Conservation (phyloP, 2,113 vertebrate genomes). For the Eonycteris spelaea region DNA sequence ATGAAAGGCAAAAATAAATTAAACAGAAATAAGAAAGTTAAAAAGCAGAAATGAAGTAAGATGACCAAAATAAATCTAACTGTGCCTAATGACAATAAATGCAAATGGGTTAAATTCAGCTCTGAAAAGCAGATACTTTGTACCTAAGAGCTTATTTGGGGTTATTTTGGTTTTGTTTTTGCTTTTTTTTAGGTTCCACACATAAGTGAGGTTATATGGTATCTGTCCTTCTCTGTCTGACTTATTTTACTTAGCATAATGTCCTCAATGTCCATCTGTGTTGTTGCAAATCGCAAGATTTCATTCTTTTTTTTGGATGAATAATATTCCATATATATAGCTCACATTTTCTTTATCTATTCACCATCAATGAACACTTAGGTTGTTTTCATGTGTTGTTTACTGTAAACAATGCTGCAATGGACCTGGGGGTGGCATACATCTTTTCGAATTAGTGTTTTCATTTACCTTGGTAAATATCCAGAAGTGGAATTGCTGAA, state of each 20-base stretch:
- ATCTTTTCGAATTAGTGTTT: no score
- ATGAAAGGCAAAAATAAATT: conserved; percentile 13
- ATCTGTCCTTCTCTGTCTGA: no score
- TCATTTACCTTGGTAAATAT: no score
- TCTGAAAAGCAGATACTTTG: neutral
- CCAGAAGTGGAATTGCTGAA: no score
- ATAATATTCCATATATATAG: neutral
- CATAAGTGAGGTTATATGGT: no score
- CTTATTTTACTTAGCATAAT: no score
- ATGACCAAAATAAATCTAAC: neutral
- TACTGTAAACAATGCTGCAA: no score
- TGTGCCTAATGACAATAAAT: neutral
- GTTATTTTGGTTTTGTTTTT: neutral
- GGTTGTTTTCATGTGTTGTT: no score
- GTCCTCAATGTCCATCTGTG: no score
- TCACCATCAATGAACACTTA: no score
- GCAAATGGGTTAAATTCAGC: neutral
- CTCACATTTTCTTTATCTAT: no score
- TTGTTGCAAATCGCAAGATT: neutral
- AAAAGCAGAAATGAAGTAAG: neutral
- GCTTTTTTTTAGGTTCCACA: neutral
- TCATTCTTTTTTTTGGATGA: neutral
- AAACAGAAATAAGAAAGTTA: neutral
- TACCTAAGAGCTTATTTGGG: neutral
- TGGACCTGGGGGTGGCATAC: no score